phyloP scores from a whole-genome alignment of 2,888 invertebrate species.

The Eupithecia subfuscata region DNA sequence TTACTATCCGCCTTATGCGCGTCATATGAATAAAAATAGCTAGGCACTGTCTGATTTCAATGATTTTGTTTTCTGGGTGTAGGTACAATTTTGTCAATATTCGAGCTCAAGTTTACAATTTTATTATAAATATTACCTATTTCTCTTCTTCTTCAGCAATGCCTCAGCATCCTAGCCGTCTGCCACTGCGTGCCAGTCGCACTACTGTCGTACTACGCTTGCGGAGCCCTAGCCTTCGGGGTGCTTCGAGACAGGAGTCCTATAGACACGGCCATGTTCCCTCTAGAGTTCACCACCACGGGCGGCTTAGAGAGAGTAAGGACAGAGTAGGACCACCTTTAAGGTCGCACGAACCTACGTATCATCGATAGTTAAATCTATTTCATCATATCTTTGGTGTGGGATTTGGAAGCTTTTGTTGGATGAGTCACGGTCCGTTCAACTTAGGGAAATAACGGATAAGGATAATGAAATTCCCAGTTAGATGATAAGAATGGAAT shows the following conservation, averaged over 20 bases:
- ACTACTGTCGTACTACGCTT: slow-evolving; percentile 81
- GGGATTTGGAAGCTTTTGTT: too few relatives aligned
- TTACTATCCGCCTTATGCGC: too few relatives aligned
- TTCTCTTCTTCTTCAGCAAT: slow-evolving; percentile 44
- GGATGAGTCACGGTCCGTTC: too few relatives aligned
- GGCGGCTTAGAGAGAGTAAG: slow-evolving; percentile 86
- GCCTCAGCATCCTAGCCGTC: slow-evolving; percentile 67
- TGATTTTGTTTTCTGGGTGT: too few relatives aligned
- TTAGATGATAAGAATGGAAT: too few relatives aligned
- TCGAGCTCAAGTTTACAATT: neutral
- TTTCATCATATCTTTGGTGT: too few relatives aligned
- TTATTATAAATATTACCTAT: neutral
- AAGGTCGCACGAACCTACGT: neutral
- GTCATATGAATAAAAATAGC: too few relatives aligned
- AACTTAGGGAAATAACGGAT: too few relatives aligned
- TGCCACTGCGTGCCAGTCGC: slow-evolving; percentile 67
- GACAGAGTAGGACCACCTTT: neutral
- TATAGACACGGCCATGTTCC: slow-evolving; percentile 85
- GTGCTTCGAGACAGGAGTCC: slow-evolving; percentile 77
- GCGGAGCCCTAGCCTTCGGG: slow-evolving; percentile 86
- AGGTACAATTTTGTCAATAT: neutral
- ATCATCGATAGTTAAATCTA: neutral
- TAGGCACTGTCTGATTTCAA: too few relatives aligned
- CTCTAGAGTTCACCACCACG: slow-evolving; percentile 88
- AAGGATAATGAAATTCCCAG: too few relatives aligned